These are phyloP conservation scores for Bacillus rossius DNA, from an alignment of 1,140 invertebrate genomes.

Conservation along the genomic window DNA sequence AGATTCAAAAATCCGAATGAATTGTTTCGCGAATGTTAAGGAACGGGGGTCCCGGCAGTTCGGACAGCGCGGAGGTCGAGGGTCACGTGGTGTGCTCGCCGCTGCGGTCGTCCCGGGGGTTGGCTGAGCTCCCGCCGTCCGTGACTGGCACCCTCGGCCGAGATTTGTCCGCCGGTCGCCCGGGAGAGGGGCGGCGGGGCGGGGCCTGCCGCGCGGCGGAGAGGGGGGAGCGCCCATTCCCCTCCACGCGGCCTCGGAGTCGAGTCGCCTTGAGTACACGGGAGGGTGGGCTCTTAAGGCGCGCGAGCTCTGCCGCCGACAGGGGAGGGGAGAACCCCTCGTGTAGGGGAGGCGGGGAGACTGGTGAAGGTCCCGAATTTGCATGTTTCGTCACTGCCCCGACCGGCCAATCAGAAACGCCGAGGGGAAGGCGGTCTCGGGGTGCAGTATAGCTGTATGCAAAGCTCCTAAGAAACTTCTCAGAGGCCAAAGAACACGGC, in stretches of 20 bases:
- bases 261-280: no score
- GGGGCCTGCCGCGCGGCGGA: constrained; percentile 8
- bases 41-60: no score
- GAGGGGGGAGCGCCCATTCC: no score
- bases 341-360: constrained; percentile 8
- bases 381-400: constrained; percentile 44
- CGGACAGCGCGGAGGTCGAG: no score
- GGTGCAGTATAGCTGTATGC: constrained; percentile 8
- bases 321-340: neutral
- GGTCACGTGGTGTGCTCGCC: no score
- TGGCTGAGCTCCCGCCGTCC: neutral
- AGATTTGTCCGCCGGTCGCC: constrained; percentile 1
- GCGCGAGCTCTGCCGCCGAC: neutral
- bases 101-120: no score
- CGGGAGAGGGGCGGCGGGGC: neutral
- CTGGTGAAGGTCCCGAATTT: constrained; percentile 40
- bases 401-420: constrained; percentile 15
- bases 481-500: constrained; percentile 2
- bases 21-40: no score
- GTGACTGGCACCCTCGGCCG: constrained; percentile 22
- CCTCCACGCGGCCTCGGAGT: no score
- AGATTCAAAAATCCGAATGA: no score
- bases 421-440: constrained; percentile 17
- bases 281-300: no score
- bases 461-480: constrained; percentile 2